phyloP scores from a whole-genome alignment of 1,140 invertebrate species.

The Amyelois transitella region DNA sequence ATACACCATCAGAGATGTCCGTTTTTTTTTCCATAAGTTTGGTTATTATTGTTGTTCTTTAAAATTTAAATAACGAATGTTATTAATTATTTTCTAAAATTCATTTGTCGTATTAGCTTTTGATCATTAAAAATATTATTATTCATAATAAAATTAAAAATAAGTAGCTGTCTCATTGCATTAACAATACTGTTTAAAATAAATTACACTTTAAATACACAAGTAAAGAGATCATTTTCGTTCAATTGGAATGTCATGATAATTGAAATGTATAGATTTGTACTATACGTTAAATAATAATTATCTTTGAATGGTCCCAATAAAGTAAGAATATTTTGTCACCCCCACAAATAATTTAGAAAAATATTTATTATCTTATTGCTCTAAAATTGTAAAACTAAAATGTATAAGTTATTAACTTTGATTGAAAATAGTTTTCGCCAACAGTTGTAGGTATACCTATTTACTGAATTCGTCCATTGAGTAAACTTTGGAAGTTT shows the following conservation, averaged over 20 bases:
- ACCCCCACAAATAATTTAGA: neutral
- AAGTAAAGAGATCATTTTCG: conserved; percentile 12
- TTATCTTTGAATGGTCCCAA: conserved; percentile 7
- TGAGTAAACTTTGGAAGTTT: too few species aligned
- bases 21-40: too few species aligned
- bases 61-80: too few species aligned
- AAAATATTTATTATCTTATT: neutral
- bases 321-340: conserved; percentile 1
- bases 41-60: too few species aligned
- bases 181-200: conserved; percentile 7
- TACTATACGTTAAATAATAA: conserved; percentile 7
- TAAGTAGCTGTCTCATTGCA: neutral
- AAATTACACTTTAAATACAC: conserved; percentile 4
- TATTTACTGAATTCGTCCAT: too few species aligned
- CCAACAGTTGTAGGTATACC: too few species aligned
- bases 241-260: conserved; percentile 3
- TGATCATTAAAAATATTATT: neutral
- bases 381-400: neutral
- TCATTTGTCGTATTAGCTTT: neutral
- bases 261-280: conserved; percentile 8
- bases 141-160: neutral
- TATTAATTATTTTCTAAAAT: too few species aligned
- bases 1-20: too few species aligned
- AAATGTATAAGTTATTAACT: neutral
- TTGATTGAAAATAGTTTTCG: too few species aligned